Conservation (phyloP, 1,140 invertebrate species). For the Plectrocnemia conspersa region DNA sequence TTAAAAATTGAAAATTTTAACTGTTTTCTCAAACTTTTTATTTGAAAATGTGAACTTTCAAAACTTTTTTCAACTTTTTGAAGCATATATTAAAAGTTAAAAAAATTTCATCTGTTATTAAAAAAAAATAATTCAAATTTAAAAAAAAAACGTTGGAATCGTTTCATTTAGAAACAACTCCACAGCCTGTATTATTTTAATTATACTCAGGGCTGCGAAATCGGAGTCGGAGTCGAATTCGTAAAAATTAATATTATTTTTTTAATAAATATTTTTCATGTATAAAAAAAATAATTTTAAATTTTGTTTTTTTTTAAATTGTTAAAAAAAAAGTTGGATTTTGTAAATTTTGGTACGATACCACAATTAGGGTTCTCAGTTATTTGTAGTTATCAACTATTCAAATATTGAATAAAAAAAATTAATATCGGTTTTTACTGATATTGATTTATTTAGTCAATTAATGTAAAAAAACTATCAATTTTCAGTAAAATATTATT, state of each 20-base stretch:
- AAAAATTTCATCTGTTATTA: neutral
- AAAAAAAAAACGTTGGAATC: neutral
- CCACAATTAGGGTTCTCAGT: neutral
- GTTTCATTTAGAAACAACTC: neutral
- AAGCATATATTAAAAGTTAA: neutral
- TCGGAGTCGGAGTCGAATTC: neutral
- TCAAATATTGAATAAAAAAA: too few species aligned
- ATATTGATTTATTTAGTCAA: too few species aligned
- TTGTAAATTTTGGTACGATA: constrained; percentile 2
- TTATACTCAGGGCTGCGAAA: neutral
- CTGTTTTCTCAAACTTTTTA: constrained; percentile 2
- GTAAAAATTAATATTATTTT: neutral
- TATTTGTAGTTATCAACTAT: too few species aligned
- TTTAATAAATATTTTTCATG: neutral
- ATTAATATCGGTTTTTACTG: too few species aligned
- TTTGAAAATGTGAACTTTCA: neutral
- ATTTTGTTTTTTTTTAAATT: neutral
- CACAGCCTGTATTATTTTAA: neutral
- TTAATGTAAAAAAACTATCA: too few species aligned
- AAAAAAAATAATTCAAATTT: neutral
- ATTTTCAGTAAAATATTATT: too few species aligned
- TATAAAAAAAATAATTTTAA: neutral
- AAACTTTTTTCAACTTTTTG: neutral
- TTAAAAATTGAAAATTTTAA: constrained; percentile 1
- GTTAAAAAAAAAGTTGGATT: neutral